A percentile compares a stretch with the other conserved stretches of the same genome.
phyloP scores from a whole-genome alignment of 2,888 invertebrate species.

The Rotaria sp. region DNA sequence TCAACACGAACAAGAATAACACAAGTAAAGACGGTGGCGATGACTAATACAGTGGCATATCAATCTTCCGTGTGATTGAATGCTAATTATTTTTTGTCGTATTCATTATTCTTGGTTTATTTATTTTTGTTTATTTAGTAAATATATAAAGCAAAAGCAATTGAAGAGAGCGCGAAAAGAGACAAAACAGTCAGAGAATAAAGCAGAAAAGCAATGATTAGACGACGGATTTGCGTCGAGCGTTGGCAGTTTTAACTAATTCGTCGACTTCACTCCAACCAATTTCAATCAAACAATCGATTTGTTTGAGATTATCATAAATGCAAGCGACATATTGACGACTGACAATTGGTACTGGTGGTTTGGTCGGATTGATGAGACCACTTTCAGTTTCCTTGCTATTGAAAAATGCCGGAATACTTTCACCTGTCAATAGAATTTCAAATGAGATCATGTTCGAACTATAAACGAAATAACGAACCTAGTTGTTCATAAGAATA shows the following conservation, averaged over 20 bases:
- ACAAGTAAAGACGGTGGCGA: too few species aligned
- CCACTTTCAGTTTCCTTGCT: neutral
- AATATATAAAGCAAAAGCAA: too few species aligned
- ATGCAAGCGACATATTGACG: neutral
- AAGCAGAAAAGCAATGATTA: neutral
- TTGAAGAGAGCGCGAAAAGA: too few species aligned
- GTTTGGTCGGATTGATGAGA: neutral
- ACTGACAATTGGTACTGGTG: neutral
- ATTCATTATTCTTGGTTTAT: too few species aligned
- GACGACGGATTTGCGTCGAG: neutral
- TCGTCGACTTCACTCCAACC: neutral
- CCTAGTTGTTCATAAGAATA: slow-evolving; percentile 5
- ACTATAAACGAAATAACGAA: neutral
- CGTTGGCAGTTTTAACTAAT: neutral
- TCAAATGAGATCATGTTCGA: neutral
- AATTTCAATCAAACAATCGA: neutral
- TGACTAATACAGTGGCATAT: too few species aligned
- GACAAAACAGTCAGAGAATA: too few species aligned
- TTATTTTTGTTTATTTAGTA: too few species aligned
- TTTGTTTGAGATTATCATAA: neutral
- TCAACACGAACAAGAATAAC: too few species aligned
- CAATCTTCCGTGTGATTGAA: too few species aligned
- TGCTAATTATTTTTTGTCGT: too few species aligned
- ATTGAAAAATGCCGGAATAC: neutral
- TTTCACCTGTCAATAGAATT: neutral